phyloP scores from a whole-genome alignment of 2,113 vertebrate species.

The Lota lota region DNA sequence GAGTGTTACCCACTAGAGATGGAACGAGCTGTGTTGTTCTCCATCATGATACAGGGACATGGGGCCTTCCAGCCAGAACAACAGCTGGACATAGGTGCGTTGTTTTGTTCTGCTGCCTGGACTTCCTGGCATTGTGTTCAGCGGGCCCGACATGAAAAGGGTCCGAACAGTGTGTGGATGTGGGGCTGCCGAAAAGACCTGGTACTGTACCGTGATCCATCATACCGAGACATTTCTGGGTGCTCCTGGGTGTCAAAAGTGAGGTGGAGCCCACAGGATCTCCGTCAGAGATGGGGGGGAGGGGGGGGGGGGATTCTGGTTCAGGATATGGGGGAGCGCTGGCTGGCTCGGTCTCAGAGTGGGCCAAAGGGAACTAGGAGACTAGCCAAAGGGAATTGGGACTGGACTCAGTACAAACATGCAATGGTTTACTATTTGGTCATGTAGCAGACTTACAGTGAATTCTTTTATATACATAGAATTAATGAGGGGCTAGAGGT shows the following conservation, averaged over 20 bases:
- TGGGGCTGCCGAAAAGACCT: conserved; percentile 40
- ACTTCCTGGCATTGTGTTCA: background rate
- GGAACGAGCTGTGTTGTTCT: no score
- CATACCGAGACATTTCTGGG: conserved; percentile 47
- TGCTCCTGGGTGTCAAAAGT: conserved; percentile 44
- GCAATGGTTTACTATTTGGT: no score
- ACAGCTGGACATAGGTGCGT: no score
- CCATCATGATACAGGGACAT: no score
- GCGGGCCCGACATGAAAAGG: no score
- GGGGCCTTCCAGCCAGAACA: no score
- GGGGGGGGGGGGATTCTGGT: conserved; percentile 67
- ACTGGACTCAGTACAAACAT: conserved; percentile 41
- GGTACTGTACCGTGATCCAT: conserved; percentile 54
- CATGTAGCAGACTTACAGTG: no score
- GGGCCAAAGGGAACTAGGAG: conserved; percentile 60
- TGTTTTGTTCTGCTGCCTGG: no score
- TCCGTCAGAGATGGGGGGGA: conserved; percentile 56
- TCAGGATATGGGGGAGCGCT: conserved; percentile 28
- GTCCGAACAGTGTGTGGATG: conserved; percentile 44
- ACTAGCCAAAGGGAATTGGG: conserved; percentile 63
- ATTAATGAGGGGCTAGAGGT: no score
- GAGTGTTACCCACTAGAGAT: no score
- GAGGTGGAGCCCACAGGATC: conserved; percentile 62
- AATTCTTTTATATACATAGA: no score
- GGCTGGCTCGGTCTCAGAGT: conserved; percentile 41